A percentile compares a stretch with the other conserved stretches of the same genome.
These are phyloP conservation scores for Antennarius maculatus DNA, from an alignment of 2,797 vertebrate genomes.

Conservation along the genomic window DNA sequence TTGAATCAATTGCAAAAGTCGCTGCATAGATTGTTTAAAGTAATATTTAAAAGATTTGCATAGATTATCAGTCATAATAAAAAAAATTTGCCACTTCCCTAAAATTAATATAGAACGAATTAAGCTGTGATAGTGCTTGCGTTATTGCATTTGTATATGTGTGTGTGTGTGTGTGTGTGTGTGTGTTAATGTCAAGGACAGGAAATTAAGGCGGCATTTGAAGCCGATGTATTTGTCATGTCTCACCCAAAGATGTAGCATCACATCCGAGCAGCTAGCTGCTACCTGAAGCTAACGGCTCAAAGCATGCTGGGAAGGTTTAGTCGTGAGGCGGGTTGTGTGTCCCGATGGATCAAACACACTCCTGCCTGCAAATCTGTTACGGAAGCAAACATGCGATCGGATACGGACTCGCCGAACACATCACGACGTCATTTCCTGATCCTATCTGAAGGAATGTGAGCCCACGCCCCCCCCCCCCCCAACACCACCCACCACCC, in stretches of 20 bases:
- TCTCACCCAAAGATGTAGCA: slow-evolving; percentile 54
- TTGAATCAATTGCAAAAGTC: slow-evolving; percentile 68
- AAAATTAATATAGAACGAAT: slow-evolving; percentile 78
- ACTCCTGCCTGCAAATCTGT: slow-evolving; percentile 46
- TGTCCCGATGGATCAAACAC: slow-evolving; percentile 56
- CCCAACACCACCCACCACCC: not conserved
- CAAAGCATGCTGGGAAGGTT: slow-evolving; percentile 45
- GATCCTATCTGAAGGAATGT: slow-evolving; percentile 32
- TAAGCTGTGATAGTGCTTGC: slow-evolving; percentile 65
- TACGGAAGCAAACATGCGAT: slow-evolving; percentile 41
- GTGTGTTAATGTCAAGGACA: slow-evolving; percentile 63
- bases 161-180: slow-evolving; percentile 18
- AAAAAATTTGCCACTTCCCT: slow-evolving; percentile 71
- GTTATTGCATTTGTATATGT: slow-evolving; percentile 61
- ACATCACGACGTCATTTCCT: slow-evolving; percentile 12
- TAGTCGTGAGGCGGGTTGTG: slow-evolving; percentile 28
- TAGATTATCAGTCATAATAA: slow-evolving; percentile 75
- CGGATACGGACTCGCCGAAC: slow-evolving; percentile 43
- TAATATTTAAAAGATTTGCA: slow-evolving; percentile 80
- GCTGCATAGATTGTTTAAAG: slow-evolving; percentile 73
- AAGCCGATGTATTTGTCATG: slow-evolving; percentile 67
- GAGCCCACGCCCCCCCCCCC: slow-evolving; percentile 31
- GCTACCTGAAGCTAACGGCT: slow-evolving; percentile 28
- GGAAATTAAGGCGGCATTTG: slow-evolving; percentile 74
- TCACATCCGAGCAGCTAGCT: slow-evolving; percentile 40